Percentiles rank a stretch among this genome's conserved stretches.
These are phyloP conservation scores for Drosophila lacteicornis DNA, from an alignment of 1,140 invertebrate species.

Conservation along the genomic window DNA sequence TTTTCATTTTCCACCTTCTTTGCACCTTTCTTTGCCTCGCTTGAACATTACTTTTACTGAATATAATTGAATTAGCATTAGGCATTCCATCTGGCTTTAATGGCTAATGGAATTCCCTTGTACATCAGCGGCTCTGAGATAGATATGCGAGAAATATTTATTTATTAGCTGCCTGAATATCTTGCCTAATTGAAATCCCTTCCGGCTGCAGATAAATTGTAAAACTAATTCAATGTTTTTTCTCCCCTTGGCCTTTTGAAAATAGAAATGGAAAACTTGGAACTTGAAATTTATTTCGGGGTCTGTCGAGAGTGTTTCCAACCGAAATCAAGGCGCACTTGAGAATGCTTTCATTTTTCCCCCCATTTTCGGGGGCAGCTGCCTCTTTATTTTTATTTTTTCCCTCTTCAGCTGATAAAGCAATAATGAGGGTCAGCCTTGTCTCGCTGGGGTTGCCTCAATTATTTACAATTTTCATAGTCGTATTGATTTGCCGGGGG, in stretches of 20 bases:
- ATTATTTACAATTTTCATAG: slow-evolving; percentile 77
- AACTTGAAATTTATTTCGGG: slow-evolving; percentile 33
- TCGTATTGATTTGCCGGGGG: slow-evolving; percentile 60
- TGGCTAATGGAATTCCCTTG: slow-evolving; percentile 37
- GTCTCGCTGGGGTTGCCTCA: slow-evolving; percentile 38
- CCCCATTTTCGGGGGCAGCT: slow-evolving; percentile 28
- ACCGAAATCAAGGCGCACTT: slow-evolving; percentile 63
- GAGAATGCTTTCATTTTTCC: slow-evolving; percentile 55
- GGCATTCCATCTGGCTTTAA: slow-evolving; percentile 1
- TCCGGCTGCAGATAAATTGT: slow-evolving; percentile 30
- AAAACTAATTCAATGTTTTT: slow-evolving; percentile 37
- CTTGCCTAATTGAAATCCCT: slow-evolving; percentile 39
- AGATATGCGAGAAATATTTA: slow-evolving; percentile 19
- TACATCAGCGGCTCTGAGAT: slow-evolving; percentile 16
- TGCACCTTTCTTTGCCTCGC: slow-evolving; percentile 16
- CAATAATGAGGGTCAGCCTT: slow-evolving; percentile 71
- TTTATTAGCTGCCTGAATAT: slow-evolving; percentile 44
- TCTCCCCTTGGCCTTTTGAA: slow-evolving; percentile 34
- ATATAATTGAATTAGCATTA: slow-evolving; percentile 78
- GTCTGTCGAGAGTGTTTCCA: slow-evolving; percentile 7
- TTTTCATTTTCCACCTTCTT: slow-evolving; percentile 73
- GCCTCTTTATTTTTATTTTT: slow-evolving; percentile 5
- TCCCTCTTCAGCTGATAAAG: slow-evolving; percentile 55
- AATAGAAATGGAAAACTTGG: slow-evolving; percentile 55
- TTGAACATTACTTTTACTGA: slow-evolving; percentile 67